Conservation (phyloP, 1,140 invertebrate species). For the Hyphantria cunea region DNA sequence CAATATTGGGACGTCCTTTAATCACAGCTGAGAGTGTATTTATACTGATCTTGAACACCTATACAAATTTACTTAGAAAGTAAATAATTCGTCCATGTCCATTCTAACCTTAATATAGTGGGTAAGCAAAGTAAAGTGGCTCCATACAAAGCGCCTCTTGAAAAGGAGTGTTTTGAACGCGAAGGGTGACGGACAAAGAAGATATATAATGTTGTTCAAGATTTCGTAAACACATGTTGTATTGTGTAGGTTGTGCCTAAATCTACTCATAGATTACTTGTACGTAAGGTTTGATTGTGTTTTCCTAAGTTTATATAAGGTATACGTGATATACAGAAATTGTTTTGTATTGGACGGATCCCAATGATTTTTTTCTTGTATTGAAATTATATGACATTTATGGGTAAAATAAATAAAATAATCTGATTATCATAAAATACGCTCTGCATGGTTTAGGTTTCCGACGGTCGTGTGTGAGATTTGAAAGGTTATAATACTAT, state of each 20-base stretch:
- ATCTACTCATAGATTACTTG: too few species aligned
- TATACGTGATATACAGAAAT: too few species aligned
- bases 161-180: slow-evolving; percentile 35
- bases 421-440: too few species aligned
- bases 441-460: too few species aligned
- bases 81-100: slow-evolving; percentile 33
- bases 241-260: too few species aligned
- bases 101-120: slow-evolving; percentile 33
- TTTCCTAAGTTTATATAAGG: background rate
- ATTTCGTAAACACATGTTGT: background rate
- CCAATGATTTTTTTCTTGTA: too few species aligned
- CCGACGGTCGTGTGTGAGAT: too few species aligned
- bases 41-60: slow-evolving; percentile 28
- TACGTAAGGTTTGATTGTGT: too few species aligned
- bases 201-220: background rate
- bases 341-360: too few species aligned
- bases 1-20: slow-evolving; percentile 20
- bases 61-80: slow-evolving; percentile 37
- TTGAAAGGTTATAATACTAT: too few species aligned
- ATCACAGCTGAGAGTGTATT: slow-evolving; percentile 24
- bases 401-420: too few species aligned
- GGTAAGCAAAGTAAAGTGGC: slow-evolving; percentile 34
- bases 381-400: too few species aligned
- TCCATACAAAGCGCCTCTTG: slow-evolving; percentile 38
- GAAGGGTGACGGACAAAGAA: slow-evolving; percentile 12